These are phyloP conservation scores for Ptychoptera contaminata DNA, from an alignment of 2,888 invertebrate genomes.

Conservation along the genomic window DNA sequence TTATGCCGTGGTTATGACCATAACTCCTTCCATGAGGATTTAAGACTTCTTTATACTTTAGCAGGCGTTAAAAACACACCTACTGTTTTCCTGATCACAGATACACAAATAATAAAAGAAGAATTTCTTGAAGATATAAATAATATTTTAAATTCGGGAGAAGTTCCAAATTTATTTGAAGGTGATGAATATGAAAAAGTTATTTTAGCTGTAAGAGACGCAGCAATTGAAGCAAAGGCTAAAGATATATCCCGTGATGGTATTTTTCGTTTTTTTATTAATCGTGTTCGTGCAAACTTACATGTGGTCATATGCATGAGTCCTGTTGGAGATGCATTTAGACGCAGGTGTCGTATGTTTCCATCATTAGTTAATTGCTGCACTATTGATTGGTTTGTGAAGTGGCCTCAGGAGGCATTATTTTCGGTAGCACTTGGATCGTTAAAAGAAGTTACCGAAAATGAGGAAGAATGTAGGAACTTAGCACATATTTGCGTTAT, in stretches of 20 bases:
- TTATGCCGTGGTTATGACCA: slow-evolving; percentile 72
- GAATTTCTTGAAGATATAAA: slow-evolving; percentile 87
- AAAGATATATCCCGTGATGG: slow-evolving; percentile 51
- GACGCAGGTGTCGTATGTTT: slow-evolving; percentile 81
- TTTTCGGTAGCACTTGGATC: slow-evolving; percentile 65
- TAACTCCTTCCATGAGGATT: slow-evolving; percentile 68
- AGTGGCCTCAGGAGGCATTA: slow-evolving; percentile 81
- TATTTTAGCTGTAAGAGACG: slow-evolving; percentile 55
- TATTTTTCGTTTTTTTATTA: slow-evolving; percentile 74
- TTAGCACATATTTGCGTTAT: slow-evolving; percentile 51
- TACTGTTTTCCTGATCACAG: slow-evolving; percentile 74
- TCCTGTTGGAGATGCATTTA: slow-evolving; percentile 77
- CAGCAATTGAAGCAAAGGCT: slow-evolving; percentile 53
- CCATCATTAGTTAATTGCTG: slow-evolving; percentile 89
- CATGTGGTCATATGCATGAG: slow-evolving; percentile 84
- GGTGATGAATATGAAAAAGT: slow-evolving; percentile 73
- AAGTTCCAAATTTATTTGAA: slow-evolving; percentile 82
- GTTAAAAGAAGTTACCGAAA: slow-evolving; percentile 41
- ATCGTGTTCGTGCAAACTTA: slow-evolving; percentile 63
- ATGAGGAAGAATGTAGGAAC: slow-evolving; percentile 33
- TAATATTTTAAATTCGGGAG: slow-evolving; percentile 82
- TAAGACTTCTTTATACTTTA: slow-evolving; percentile 60
- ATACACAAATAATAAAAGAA: slow-evolving; percentile 79
- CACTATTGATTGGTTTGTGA: slow-evolving; percentile 88
- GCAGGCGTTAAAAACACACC: slow-evolving; percentile 61